Percentiles rank a stretch among this genome's conserved stretches.
Evolutionary conservation across 2,888 invertebrate species (phyloP).

Genomic region (Microchrysa polita): DNA sequence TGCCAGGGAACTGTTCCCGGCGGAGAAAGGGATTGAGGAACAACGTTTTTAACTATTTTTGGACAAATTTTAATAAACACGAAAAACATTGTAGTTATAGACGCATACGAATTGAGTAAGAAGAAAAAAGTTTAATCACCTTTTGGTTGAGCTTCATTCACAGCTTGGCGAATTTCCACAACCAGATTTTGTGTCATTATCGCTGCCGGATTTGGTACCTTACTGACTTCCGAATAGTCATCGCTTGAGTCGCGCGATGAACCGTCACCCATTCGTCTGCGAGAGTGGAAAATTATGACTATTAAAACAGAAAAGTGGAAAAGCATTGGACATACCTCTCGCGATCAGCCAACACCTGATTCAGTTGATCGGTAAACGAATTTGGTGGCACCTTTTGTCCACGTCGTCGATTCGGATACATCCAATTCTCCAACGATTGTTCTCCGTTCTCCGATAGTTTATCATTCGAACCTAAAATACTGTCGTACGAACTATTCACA

Average conservation of each 20-base stretch:
- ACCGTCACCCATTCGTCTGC: constrained; percentile 63
- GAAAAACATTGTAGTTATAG: constrained; percentile 1
- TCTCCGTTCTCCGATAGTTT: constrained; percentile 63
- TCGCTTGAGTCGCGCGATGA: constrained; percentile 71
- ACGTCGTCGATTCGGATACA: constrained; percentile 63
- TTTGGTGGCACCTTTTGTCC: constrained; percentile 75
- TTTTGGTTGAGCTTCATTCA: constrained; percentile 88
- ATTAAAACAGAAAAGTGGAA: not conserved
- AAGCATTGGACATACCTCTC: constrained; percentile 68
- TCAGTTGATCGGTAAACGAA: constrained; percentile 85
- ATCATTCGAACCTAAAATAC: constrained; percentile 64
- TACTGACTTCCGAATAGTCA: constrained; percentile 71
- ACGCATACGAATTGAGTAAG: constrained; percentile 48
- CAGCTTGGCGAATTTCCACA: constrained; percentile 88
- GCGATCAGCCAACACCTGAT: constrained; percentile 86
- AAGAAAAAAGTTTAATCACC: constrained; percentile 66
- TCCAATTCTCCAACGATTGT: constrained; percentile 62
- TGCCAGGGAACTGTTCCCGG: constrained; percentile 73
- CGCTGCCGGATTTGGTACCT: constrained; percentile 71
- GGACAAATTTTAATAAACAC: constrained; percentile 17
- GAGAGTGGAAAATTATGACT: constrained; percentile 42
- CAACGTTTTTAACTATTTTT: constrained; percentile 71
- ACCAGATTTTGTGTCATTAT: constrained; percentile 83
- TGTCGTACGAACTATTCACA: constrained; percentile 65
- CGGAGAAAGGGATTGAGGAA: constrained; percentile 71